Percentiles rank a stretch among this genome's conserved stretches.
phyloP scores from a whole-genome alignment of 30 jellyfish, hydroid and myxozoan species.

The Sanderia malayensis region DNA sequence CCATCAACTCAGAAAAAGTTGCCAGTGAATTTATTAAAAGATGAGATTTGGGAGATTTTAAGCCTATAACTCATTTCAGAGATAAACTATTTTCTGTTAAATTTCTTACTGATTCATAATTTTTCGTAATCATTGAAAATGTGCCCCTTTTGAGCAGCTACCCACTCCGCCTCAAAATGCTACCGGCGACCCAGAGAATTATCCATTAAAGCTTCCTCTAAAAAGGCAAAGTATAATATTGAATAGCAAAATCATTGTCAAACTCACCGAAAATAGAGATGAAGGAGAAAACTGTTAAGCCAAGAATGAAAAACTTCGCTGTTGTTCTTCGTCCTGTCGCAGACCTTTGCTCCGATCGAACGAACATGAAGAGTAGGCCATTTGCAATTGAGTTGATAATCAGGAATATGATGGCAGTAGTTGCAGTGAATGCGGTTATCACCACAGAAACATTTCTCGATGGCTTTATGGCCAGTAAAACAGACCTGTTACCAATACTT shows the following conservation, averaged over 20 bases:
- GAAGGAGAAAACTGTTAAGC: not conserved
- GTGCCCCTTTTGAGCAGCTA: too few species aligned
- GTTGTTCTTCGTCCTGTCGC: not conserved
- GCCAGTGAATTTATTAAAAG: too few species aligned
- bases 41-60: too few species aligned
- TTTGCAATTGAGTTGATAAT: conserved; percentile 4
- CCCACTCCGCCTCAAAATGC: too few species aligned
- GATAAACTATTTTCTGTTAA: too few species aligned
- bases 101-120: too few species aligned
- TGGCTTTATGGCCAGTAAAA: not conserved
- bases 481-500: not conserved
- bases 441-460: not conserved
- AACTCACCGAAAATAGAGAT: not conserved
- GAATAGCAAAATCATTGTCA: not conserved
- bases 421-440: not conserved
- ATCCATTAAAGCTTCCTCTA: too few species aligned
- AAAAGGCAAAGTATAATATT: too few species aligned
- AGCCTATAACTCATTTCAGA: too few species aligned
- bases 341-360: conserved; percentile 5
- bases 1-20: too few species aligned
- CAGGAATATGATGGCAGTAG: not conserved
- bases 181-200: too few species aligned
- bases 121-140: too few species aligned
- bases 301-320: not conserved
- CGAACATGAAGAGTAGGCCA: conserved; percentile 2